A percentile compares a stretch with the other conserved stretches of the same genome.
These are phyloP conservation scores for Blastobasis lacticolella DNA, from an alignment of 2,888 invertebrate species.

Conservation along the genomic window DNA sequence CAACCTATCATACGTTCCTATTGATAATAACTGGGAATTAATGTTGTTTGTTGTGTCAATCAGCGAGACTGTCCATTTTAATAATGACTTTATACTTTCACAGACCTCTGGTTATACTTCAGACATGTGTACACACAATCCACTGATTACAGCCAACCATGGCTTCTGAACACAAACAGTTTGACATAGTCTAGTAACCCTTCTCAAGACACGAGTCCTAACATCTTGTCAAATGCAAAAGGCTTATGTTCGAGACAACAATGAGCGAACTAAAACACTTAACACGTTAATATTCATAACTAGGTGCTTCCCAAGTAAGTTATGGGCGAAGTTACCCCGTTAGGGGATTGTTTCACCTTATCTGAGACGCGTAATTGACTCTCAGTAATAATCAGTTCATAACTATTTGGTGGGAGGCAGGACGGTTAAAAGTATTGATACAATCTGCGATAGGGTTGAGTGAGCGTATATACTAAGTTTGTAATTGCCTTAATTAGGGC, in stretches of 20 bases:
- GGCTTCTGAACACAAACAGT: background rate
- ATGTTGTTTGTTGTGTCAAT: no score
- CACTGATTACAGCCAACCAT: no score
- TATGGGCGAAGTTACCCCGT: conserved; percentile 2
- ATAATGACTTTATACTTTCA: background rate
- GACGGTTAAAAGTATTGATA: no score
- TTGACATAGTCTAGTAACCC: background rate
- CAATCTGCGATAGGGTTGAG: no score
- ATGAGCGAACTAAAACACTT: conserved; percentile 1
- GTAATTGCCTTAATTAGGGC: no score
- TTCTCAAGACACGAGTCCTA: background rate
- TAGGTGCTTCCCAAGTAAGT: background rate
- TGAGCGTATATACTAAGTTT: no score
- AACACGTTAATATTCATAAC: background rate
- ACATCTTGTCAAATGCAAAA: background rate
- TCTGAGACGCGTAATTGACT: background rate
- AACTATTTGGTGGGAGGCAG: no score
- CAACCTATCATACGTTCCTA: no score
- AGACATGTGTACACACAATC: background rate
- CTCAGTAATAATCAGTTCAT: no score
- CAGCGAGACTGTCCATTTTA: no score
- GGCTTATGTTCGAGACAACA: background rate
- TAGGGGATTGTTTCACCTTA: background rate
- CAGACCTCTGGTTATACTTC: background rate
- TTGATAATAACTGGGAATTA: background rate